phyloP scores from a whole-genome alignment of 2,888 invertebrate genomes.

The Pachliopta kotzebuea region DNA sequence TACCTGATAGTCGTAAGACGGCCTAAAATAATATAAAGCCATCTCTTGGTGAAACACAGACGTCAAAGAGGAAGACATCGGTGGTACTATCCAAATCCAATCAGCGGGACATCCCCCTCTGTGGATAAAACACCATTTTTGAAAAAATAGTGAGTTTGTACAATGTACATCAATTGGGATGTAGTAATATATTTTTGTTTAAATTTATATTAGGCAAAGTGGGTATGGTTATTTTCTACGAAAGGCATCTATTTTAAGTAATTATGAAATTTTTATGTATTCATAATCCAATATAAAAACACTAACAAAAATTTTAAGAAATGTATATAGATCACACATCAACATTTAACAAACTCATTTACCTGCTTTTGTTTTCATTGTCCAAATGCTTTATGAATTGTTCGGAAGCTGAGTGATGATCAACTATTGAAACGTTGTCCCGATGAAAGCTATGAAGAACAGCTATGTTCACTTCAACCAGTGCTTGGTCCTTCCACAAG shows the following conservation, averaged over 20 bases:
- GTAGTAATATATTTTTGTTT: too few relatives aligned
- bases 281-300: not conserved
- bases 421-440: slow-evolving; percentile 93
- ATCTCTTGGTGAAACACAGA: slow-evolving; percentile 92
- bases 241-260: too few relatives aligned
- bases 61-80: slow-evolving; percentile 87
- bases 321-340: not conserved
- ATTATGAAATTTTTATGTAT: not conserved
- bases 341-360: not conserved
- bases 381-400: slow-evolving; percentile 97
- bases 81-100: slow-evolving; percentile 91
- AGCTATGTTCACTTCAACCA: slow-evolving; percentile 94
- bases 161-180: too few relatives aligned
- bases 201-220: too few relatives aligned
- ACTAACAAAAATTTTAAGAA: not conserved
- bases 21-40: slow-evolving; percentile 92
- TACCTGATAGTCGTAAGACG: slow-evolving; percentile 95
- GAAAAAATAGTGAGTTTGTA: not conserved
- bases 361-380: slow-evolving; percentile 90
- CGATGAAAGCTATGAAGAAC: slow-evolving; percentile 93
- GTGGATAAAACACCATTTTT: slow-evolving; percentile 15
- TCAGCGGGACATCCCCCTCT: slow-evolving; percentile 91
- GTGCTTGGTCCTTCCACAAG: slow-evolving; percentile 95
- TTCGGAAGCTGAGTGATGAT: slow-evolving; percentile 97
- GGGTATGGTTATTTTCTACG: too few relatives aligned